These are phyloP conservation scores for Dipus sagitta DNA, from an alignment of 2,797 vertebrate genomes.

Conservation along the genomic window DNA sequence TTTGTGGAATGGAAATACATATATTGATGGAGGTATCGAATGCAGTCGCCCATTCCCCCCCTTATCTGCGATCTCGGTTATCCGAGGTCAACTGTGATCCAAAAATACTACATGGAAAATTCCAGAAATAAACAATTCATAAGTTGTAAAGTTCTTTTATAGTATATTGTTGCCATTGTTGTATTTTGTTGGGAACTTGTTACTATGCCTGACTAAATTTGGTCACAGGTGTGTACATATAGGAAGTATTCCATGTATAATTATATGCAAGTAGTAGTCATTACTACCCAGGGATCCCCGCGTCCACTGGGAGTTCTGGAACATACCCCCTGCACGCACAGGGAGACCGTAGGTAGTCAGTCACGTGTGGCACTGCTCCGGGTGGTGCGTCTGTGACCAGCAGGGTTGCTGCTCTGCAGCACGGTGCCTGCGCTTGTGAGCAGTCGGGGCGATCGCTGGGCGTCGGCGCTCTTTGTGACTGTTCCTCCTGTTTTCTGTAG, in stretches of 20 bases:
- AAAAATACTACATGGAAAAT: not conserved
- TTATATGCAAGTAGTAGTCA: too few relatives aligned
- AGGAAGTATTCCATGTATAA: not conserved
- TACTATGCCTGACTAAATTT: conserved; percentile 1
- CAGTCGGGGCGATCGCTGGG: not conserved
- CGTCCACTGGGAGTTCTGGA: not conserved
- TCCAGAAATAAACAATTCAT: not conserved
- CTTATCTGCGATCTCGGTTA: not conserved
- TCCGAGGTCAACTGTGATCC: not conserved
- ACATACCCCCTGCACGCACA: not conserved
- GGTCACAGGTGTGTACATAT: not conserved
- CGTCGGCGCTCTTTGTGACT: not conserved
- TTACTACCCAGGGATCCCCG: not conserved
- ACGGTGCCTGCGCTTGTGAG: too few relatives aligned
- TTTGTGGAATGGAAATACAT: not conserved
- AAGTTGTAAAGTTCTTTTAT: not conserved
- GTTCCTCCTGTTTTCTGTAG: not conserved
- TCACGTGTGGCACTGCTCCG: too few relatives aligned
- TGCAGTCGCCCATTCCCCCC: not conserved
- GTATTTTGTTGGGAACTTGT: not conserved
- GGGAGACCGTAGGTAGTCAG: too few relatives aligned
- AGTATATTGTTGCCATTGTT: not conserved
- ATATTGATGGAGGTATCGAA: accelerated
- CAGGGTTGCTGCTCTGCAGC: not conserved
- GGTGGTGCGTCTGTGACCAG: not conserved